Conservation (phyloP, 2,797 vertebrate genomes). For the Syncerus caffer region DNA sequence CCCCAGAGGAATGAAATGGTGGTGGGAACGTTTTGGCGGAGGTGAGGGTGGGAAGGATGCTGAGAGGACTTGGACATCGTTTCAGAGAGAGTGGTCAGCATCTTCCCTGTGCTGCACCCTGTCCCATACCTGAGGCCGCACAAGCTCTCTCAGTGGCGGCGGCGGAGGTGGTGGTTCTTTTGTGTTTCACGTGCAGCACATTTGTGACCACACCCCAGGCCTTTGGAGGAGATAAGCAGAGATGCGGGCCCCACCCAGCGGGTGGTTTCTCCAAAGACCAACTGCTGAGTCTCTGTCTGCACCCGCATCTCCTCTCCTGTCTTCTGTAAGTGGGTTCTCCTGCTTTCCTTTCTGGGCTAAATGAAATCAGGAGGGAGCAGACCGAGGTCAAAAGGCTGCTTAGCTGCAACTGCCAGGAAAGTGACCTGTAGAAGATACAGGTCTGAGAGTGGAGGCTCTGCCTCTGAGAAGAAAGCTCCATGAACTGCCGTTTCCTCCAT, state of each 20-base stretch:
- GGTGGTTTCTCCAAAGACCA: neutral
- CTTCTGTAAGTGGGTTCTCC: neutral
- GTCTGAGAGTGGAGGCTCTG: neutral
- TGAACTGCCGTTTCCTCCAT: neutral
- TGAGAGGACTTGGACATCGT: neutral
- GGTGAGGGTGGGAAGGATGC: neutral
- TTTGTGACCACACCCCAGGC: neutral
- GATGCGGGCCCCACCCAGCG: fast-evolving
- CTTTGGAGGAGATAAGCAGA: neutral
- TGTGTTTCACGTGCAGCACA: neutral
- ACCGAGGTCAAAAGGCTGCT: neutral
- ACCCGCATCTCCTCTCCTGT: neutral
- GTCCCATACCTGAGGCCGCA: neutral
- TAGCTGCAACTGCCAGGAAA: neutral
- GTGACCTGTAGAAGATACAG: neutral
- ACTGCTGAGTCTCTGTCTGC: neutral
- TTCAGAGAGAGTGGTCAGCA: neutral
- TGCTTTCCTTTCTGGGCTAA: neutral
- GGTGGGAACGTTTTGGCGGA: fast-evolving
- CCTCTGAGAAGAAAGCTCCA: neutral
- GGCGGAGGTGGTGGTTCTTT: neutral
- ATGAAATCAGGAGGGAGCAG: neutral
- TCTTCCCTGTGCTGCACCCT: neutral
- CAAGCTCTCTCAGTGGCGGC: neutral
- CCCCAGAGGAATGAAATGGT: neutral